Evolutionary conservation across 2,797 vertebrate species (phyloP).

Genomic region (Enteromius fasciolatus): DNA sequence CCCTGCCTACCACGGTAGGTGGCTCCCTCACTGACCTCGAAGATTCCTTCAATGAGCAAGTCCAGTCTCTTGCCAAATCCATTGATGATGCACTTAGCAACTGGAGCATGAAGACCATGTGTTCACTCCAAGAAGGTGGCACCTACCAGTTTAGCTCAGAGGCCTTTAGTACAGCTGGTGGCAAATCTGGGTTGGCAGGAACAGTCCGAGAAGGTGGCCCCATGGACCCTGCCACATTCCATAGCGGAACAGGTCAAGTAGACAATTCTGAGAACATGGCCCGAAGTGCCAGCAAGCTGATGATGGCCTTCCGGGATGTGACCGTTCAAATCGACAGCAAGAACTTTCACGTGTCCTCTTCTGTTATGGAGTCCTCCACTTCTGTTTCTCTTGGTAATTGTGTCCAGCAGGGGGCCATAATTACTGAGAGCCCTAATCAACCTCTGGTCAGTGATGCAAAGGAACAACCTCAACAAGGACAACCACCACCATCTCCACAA

Average conservation of each 20-base stretch:
- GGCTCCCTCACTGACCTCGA: constrained; percentile 93
- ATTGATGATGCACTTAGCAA: constrained; percentile 98
- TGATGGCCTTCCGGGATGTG: constrained; percentile 98
- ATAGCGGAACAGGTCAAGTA: constrained; percentile 67
- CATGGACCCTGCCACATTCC: constrained; percentile 59
- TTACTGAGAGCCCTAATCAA: constrained; percentile 60
- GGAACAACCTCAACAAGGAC: constrained; percentile 55
- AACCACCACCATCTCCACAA: constrained; percentile 67
- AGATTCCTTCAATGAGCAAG: constrained; percentile 97
- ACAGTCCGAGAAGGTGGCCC: constrained; percentile 62
- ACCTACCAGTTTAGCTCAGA: constrained; percentile 89
- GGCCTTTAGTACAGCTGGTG: constrained; percentile 78
- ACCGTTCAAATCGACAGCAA: constrained; percentile 96
- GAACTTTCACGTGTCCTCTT: constrained; percentile 93
- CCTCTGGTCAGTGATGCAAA: constrained; percentile 54
- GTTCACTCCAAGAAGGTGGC: constrained; percentile 90
- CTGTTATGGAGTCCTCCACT: constrained; percentile 83
- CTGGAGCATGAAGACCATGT: constrained; percentile 98
- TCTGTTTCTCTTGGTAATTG: constrained; percentile 91
- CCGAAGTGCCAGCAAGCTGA: constrained; percentile 89
- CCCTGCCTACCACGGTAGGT: constrained; percentile 88
- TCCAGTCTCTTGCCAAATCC: constrained; percentile 96
- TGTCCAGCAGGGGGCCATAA: constrained; percentile 69
- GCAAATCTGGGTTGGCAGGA: constrained; percentile 57
- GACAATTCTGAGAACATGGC: constrained; percentile 80